A percentile compares a stretch with the other conserved stretches of the same genome.
Conservation (phyloP, 2,888 invertebrate genomes). For the Sesia bembeciformis region DNA sequence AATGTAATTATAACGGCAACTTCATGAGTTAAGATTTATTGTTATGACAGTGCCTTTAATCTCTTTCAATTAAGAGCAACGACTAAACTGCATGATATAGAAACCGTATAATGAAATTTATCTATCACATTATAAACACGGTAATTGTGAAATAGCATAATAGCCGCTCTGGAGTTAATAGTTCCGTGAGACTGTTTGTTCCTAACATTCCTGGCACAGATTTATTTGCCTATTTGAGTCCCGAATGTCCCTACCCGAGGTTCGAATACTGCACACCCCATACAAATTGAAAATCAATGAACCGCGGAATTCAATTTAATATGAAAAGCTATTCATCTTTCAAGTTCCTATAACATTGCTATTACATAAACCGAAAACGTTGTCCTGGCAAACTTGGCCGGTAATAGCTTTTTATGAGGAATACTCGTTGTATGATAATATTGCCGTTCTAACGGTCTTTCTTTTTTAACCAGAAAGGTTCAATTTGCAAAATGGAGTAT, state of each 20-base stretch:
- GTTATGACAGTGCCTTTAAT: too few species aligned
- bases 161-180: constrained; percentile 8
- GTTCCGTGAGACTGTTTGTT: constrained; percentile 19
- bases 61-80: too few species aligned
- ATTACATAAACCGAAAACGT: constrained; percentile 15
- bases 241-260: constrained; percentile 24
- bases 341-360: constrained; percentile 19
- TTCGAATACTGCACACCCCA: constrained; percentile 31
- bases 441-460: not conserved
- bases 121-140: too few species aligned
- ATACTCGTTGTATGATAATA: constrained; percentile 10
- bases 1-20: too few species aligned
- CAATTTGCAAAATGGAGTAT: not conserved
- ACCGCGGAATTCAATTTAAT: constrained; percentile 58
- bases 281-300: constrained; percentile 70
- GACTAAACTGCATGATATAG: not conserved
- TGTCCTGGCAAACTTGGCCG: constrained; percentile 20
- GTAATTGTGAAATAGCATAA: too few species aligned
- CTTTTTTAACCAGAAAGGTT: not conserved
- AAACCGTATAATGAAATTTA: too few species aligned
- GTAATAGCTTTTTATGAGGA: constrained; percentile 21
- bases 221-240: constrained; percentile 43
- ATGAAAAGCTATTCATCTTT: constrained; percentile 56
- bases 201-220: constrained; percentile 27
- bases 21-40: too few species aligned